Evolutionary conservation across 1,140 invertebrate species (phyloP), one percentile per base, ranked within the genome.

Genomic region (Trichogramma pretiosum): DNA sequence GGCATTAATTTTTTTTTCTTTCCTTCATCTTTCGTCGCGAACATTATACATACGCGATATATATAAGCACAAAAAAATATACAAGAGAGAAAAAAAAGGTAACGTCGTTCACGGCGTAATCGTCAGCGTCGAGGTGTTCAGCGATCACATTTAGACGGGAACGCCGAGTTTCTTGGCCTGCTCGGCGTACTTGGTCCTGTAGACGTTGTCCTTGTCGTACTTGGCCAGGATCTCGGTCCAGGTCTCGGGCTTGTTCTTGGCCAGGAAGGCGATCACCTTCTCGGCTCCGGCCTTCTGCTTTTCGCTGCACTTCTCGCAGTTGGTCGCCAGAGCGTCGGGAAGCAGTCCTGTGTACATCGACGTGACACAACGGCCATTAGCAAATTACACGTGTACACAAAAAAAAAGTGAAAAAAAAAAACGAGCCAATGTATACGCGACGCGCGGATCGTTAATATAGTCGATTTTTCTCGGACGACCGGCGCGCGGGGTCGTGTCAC

Each of bases 241-340:
- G 38, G 75, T 57, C 0, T 73, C 71, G 2, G 62, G 65, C 42
- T 80, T 76, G 5, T 82, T 73, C n/a, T 76, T 66, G 24, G 77
- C 72, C 26, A 80, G 53, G 26, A 59, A 64, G 16, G 67, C 68
- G 22, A 79, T 74, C 1, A 81, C 70, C 51, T 74, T 78, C 11
- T 73, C 64, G 0, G 73, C 61, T 11, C 73, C 73, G 0, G 70
- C 53, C 34, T 67, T 72, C 53, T 84, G 82, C 17, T 64, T 69
- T 3, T 78, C 71, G 18, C 73, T 77, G 48, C 82, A 84, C 60
- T 81, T 82, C 8, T 46, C 54, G 53, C 82, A 84, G 3, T 74
- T 76, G 1, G 76, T 81, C 48, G 75, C 64, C 7, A 84, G 49
- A 2, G 80, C 82, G 26, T 84, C 81, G 5, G 74, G 71, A 1